phyloP scores from a whole-genome alignment of 2,797 vertebrate species.

The Limosa lapponica region DNA sequence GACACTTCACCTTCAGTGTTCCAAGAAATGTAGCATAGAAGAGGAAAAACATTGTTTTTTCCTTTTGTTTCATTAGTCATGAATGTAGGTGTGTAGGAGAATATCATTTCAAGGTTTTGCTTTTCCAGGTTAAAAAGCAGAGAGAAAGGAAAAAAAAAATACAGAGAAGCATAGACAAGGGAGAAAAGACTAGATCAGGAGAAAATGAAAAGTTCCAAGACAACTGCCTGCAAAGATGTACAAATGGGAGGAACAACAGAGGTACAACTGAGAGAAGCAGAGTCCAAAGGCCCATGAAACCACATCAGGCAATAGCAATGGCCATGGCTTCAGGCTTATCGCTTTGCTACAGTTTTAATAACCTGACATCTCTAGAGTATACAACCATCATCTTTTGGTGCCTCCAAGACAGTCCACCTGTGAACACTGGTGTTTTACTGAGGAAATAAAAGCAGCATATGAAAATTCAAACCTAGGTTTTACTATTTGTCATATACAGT shows the following conservation, averaged over 20 bases:
- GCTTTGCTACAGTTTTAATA: not conserved
- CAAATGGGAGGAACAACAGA: not conserved
- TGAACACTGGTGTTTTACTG: not conserved
- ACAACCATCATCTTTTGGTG: not conserved
- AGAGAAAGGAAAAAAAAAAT: rapidly evolving
- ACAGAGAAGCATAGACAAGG: not conserved
- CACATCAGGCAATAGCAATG: not conserved
- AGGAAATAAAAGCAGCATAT: not conserved
- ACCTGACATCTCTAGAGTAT: not conserved
- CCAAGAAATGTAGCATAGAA: not conserved
- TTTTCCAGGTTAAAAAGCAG: not conserved
- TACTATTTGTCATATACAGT: not conserved
- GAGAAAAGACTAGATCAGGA: not conserved
- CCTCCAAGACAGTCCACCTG: not conserved
- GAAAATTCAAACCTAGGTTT: not conserved
- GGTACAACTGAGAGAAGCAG: not conserved
- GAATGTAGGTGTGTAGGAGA: not conserved
- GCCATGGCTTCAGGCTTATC: conserved; percentile 5
- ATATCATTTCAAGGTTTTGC: not conserved
- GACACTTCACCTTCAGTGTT: not conserved
- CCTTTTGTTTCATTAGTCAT: not conserved
- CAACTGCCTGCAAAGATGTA: not conserved
- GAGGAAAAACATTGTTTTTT: not conserved
- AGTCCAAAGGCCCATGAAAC: not conserved
- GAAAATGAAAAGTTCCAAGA: conserved; percentile 30